Percentiles rank a stretch among this genome's conserved stretches.
phyloP scores from a whole-genome alignment of 92 coral and sea anemone genomes.

The Phymanthus crucifer region DNA sequence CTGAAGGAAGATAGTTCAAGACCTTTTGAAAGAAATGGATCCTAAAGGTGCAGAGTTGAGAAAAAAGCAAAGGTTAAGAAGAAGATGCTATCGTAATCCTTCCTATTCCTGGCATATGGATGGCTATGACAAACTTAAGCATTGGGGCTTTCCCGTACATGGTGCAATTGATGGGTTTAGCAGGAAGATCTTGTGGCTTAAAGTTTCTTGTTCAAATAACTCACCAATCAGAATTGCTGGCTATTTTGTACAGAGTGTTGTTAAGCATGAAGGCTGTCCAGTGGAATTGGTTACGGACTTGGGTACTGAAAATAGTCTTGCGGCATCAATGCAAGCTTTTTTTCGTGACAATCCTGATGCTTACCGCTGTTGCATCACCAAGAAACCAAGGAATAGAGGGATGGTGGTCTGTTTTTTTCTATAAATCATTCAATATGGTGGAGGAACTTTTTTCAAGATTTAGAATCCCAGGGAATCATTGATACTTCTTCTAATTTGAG shows the following conservation, averaged over 20 bases:
- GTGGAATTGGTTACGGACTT: constrained; percentile 58
- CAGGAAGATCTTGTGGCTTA: neutral
- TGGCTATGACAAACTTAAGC: constrained; percentile 21
- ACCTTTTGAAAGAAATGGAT: constrained; percentile 53
- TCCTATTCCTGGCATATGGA: constrained; percentile 38
- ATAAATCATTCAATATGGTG: constrained; percentile 50
- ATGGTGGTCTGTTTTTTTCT: constrained; percentile 66
- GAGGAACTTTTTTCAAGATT: constrained; percentile 57
- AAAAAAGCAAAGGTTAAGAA: constrained; percentile 33
- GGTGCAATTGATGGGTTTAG: too few relatives aligned
- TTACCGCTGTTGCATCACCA: constrained; percentile 58
- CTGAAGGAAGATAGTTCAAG: constrained; percentile 59
- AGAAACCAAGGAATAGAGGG: constrained; percentile 63
- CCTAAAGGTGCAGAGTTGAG: constrained; percentile 42
- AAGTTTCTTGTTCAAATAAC: neutral
- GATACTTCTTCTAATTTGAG: constrained; percentile 29
- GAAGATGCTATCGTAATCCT: constrained; percentile 36
- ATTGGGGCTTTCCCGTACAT: too few relatives aligned
- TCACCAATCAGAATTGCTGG: neutral
- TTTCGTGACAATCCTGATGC: constrained; percentile 63
- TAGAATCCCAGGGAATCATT: constrained; percentile 46
- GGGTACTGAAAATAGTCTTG: constrained; percentile 69
- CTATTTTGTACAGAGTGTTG: neutral
- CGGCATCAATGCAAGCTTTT: constrained; percentile 55
- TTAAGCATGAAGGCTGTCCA: constrained; percentile 46